These are phyloP conservation scores for Eugnorisma glareosa DNA, from an alignment of 2,888 invertebrate genomes.

Conservation along the genomic window DNA sequence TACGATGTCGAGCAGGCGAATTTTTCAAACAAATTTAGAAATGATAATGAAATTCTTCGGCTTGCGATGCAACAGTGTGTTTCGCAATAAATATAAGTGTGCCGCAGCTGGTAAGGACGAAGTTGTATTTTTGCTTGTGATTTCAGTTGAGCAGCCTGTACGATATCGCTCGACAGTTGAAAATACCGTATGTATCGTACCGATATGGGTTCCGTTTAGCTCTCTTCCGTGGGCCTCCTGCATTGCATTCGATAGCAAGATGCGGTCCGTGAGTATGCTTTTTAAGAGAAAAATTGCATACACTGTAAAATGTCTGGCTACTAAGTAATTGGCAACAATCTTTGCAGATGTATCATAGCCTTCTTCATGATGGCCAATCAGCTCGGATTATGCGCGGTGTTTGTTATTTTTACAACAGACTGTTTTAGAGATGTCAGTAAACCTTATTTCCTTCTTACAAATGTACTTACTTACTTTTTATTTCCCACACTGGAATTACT, in stretches of 20 bases:
- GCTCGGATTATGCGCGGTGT: conserved; percentile 80
- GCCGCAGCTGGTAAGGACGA: background rate
- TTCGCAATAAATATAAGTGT: background rate
- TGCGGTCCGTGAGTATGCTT: conserved; percentile 77
- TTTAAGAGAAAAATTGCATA: no score
- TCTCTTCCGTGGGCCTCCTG: conserved; percentile 76
- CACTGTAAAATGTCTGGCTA: background rate
- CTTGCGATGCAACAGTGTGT: background rate
- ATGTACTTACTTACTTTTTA: background rate
- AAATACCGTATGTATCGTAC: conserved; percentile 78
- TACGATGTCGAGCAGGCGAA: background rate
- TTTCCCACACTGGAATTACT: no score
- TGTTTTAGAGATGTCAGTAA: conserved; percentile 81
- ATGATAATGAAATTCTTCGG: background rate
- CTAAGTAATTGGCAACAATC: background rate
- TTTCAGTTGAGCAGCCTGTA: conserved; percentile 77
- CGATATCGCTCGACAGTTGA: conserved; percentile 77
- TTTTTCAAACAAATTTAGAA: no score
- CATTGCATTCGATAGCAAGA: conserved; percentile 68
- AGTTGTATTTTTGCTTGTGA: background rate
- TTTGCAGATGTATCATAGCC: conserved; percentile 77
- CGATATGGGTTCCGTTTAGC: conserved; percentile 82
- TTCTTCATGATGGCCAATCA: conserved; percentile 81
- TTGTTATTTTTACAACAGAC: conserved; percentile 79
- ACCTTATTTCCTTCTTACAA: conserved; percentile 5